These are phyloP conservation scores for Gymnarchus niloticus DNA, from an alignment of 2,113 vertebrate species.

Conservation along the genomic window DNA sequence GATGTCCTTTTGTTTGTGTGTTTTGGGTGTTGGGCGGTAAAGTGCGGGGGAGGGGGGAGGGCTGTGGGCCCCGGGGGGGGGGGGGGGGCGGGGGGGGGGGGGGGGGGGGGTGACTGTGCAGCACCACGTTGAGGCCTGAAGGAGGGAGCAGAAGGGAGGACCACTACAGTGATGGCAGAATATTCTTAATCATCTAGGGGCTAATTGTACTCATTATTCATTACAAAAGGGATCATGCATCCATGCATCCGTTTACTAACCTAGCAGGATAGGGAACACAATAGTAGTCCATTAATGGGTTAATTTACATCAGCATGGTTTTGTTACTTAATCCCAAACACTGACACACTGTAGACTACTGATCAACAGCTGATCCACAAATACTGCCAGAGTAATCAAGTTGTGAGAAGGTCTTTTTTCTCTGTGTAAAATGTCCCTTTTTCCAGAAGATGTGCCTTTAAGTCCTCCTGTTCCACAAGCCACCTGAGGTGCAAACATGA, in stretches of 20 bases:
- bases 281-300: background rate
- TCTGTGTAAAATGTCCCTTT: background rate
- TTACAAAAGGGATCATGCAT: background rate
- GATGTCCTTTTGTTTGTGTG: too few species aligned
- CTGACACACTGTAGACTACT: background rate
- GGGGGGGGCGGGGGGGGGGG: too few species aligned
- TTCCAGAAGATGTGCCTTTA: background rate
- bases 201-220: background rate
- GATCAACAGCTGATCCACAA: background rate
- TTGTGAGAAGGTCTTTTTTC: background rate
- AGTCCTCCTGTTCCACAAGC: background rate
- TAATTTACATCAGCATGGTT: too few species aligned
- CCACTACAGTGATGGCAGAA: too few species aligned
- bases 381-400: background rate
- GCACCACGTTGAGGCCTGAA: too few species aligned
- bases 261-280: background rate
- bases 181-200: background rate
- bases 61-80: too few species aligned
- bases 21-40: too few species aligned
- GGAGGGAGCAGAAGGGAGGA: too few species aligned
- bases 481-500: too few species aligned
- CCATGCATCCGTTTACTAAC: background rate
- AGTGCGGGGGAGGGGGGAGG: too few species aligned
- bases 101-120: too few species aligned
- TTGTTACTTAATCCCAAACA: background rate